These are phyloP conservation scores for Ibidorhyncha struthersii DNA, from an alignment of 2,113 vertebrate species.

Conservation along the genomic window DNA sequence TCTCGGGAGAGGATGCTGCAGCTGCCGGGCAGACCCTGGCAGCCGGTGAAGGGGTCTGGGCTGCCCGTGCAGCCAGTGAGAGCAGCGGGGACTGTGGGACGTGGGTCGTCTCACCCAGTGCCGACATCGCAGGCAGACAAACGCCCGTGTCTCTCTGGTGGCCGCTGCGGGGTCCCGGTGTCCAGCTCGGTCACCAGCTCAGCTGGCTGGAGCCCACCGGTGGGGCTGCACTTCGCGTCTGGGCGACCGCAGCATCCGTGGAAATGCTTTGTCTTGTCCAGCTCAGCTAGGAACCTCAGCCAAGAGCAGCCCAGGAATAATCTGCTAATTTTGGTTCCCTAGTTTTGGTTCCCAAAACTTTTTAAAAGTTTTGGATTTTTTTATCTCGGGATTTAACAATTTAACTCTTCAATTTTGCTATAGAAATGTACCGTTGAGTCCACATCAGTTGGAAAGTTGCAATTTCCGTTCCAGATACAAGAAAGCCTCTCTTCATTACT, in stretches of 20 bases:
- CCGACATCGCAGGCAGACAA: fast-evolving
- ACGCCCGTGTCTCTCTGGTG: fast-evolving
- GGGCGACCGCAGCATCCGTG: fast-evolving
- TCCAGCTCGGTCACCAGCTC: not conserved
- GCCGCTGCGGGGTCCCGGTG: fast-evolving
- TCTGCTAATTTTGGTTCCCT: not conserved
- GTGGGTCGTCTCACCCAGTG: not conserved
- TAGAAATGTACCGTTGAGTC: not conserved
- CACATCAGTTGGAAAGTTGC: not conserved
- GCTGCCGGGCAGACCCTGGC: not conserved
- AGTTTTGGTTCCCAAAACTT: not conserved
- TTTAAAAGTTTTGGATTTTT: not conserved
- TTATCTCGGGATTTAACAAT: not conserved
- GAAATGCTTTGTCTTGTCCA: not conserved
- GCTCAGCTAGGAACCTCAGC: not conserved
- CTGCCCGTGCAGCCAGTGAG: not conserved
- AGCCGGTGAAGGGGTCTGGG: not conserved
- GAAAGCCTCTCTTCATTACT: not conserved
- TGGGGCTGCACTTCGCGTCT: not conserved
- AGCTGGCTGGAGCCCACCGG: not conserved
- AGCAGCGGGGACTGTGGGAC: not conserved
- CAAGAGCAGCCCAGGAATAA: not conserved
- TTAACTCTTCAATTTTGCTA: not conserved
- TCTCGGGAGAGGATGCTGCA: not conserved
- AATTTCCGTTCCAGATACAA: not conserved